Evolutionary conservation across 2,797 vertebrate genomes (phyloP).

Genomic region (Carapus acus): DNA sequence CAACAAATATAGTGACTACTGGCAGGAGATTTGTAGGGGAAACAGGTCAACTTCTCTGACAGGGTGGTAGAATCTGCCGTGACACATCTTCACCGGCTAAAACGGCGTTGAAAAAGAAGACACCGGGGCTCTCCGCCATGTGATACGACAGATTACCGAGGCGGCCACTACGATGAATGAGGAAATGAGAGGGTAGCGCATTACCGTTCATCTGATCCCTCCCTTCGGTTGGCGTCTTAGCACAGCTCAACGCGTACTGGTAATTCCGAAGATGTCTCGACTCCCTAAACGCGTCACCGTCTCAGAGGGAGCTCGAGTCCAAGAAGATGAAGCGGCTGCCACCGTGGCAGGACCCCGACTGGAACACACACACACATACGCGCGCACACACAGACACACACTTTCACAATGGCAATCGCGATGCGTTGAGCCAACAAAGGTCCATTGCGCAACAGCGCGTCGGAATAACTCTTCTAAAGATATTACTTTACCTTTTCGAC

Average conservation of each 20-base stretch:
- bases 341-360: background rate
- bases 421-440: too few relatives aligned
- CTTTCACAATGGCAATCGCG: too few relatives aligned
- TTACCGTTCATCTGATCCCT: conserved; percentile 43
- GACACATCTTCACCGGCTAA: background rate
- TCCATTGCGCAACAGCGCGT: too few relatives aligned
- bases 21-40: background rate
- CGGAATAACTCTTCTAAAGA: too few relatives aligned
- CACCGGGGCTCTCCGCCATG: background rate
- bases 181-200: conserved; percentile 4
- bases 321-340: background rate
- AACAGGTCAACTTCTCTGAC: background rate
- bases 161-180: background rate
- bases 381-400: too few relatives aligned
- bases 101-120: background rate
- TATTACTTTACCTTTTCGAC: too few relatives aligned
- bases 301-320: background rate
- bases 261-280: conserved; percentile 1
- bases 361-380: background rate
- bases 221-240: conserved; percentile 24
- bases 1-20: background rate
- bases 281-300: conserved; percentile 28
- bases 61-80: too few relatives aligned
- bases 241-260: conserved; percentile 27
- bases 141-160: fast-evolving